Percentiles rank a stretch among this genome's conserved stretches.
Evolutionary conservation across 2,888 invertebrate genomes (phyloP).

Genomic region (Euplexia lucipara): DNA sequence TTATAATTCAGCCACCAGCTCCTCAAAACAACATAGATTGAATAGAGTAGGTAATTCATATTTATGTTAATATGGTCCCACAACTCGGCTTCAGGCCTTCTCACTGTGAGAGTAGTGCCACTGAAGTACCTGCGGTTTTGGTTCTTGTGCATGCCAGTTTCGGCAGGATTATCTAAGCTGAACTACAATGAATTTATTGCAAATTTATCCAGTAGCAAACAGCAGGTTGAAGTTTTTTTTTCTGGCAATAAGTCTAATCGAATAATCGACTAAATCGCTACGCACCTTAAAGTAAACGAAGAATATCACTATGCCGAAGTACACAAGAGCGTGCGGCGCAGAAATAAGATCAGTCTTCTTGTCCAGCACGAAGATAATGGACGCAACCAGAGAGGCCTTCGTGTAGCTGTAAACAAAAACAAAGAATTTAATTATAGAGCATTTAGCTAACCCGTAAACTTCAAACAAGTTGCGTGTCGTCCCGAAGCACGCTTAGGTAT

Average conservation of each 20-base stretch:
- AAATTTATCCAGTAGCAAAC: too few species aligned
- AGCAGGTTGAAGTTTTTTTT: background rate
- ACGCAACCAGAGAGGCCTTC: slow-evolving; percentile 98
- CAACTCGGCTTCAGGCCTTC: background rate
- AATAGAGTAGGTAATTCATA: too few species aligned
- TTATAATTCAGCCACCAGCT: too few species aligned
- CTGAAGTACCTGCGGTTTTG: background rate
- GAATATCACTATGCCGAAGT: slow-evolving; percentile 99
- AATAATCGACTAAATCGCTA: slow-evolving; percentile 9
- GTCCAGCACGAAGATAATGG: slow-evolving; percentile 98
- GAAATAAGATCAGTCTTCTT: slow-evolving; percentile 99
- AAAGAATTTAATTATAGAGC: slow-evolving; percentile 5
- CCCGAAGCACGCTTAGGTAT: slow-evolving; percentile 18
- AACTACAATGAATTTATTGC: too few species aligned
- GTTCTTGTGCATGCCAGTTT: too few species aligned
- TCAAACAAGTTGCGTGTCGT: slow-evolving; percentile 14
- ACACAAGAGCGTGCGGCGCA: slow-evolving; percentile 98
- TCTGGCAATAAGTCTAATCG: background rate
- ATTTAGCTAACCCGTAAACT: background rate
- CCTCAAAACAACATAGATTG: too few species aligned
- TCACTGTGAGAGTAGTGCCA: background rate
- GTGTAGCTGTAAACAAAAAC: slow-evolving; percentile 94
- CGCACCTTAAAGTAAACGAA: slow-evolving; percentile 98
- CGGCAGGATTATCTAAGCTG: too few species aligned
- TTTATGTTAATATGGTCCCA: background rate